Conservation (phyloP, 2,113 vertebrate genomes). For the Aplodontia rufa region DNA sequence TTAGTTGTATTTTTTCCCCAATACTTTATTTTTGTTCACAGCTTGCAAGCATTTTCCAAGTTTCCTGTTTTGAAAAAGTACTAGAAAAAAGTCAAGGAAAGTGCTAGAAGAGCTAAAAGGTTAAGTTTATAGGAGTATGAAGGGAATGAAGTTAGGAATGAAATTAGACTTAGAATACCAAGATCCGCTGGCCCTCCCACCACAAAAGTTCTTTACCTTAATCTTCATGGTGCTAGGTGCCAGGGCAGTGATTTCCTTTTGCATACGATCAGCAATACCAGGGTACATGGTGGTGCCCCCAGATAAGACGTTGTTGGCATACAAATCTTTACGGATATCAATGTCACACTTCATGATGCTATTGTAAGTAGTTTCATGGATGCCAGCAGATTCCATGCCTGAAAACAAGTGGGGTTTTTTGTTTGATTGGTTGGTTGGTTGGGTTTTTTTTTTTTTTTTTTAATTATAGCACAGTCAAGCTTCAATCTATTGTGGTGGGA, state of each 20-base stretch:
- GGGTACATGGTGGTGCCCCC: conserved; percentile 97
- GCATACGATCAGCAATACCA: conserved; percentile 96
- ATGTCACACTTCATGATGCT: conserved; percentile 99
- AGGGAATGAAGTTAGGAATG: neutral
- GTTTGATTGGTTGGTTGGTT: too few relatives aligned
- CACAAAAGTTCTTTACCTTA: conserved; percentile 85
- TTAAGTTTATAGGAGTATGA: neutral
- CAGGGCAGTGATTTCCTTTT: conserved; percentile 95
- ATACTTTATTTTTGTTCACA: conserved; percentile 37
- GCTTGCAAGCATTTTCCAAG: conserved; percentile 31
- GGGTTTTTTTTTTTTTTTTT: neutral
- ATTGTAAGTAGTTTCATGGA: conserved; percentile 97
- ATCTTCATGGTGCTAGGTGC: conserved; percentile 98
- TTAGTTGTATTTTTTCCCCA: neutral
- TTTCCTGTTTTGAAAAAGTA: neutral
- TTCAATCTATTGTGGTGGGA: too few relatives aligned
- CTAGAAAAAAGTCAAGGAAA: neutral
- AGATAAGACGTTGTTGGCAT: conserved; percentile 95
- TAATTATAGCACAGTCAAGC: neutral
- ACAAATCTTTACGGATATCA: conserved; percentile 95
- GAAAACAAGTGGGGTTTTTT: conserved; percentile 53
- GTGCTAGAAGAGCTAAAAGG: neutral
- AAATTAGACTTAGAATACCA: neutral
- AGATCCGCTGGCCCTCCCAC: neutral
- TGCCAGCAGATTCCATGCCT: conserved; percentile 97